Base-by-base conservation (phyloP, 2,888 invertebrate species). In the Meiosimyza decipiens region DNA sequence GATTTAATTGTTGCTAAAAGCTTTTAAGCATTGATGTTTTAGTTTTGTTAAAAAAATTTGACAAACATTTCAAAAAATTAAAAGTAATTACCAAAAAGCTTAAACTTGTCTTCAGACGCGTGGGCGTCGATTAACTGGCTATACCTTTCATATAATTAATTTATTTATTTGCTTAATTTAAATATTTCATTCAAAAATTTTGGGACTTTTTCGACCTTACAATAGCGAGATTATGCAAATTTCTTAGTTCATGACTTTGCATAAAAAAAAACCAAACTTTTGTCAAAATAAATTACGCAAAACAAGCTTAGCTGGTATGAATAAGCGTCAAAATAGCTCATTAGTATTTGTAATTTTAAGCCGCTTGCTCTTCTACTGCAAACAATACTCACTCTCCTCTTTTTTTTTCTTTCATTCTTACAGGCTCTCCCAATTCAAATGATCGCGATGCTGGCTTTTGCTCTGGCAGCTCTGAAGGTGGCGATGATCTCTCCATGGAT, bases 371-470 rank as follows among this genome's bases (percentile, higher is more conserved):
- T 54, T 54, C 18, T 16, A 54, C 2, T 12, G 12, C n/a, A 54
- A 54, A 11, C 9, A 54, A 33, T 51, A 65, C 49, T 57, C 47
- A 33, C 40, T 49, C 50, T 67, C 51, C 64, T 18, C 33, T 18
- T 57, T 57, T 47, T n/a, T 69, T 73, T 69, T 62, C 57, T 77
- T 73, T 67, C 73, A 65, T 73, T 75, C 33, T 85, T 84, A 71
- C 76, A 87, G 87, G 84, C 80, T 86, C 84, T 59, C 84, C 85
- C 71, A 83, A 84, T 75, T 86, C 86, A 64, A 85, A 84, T 66
- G 87, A 87, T 79, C 85, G 87, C 71, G 93, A 93, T 82, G 92
- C 92, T 6, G 93, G 92, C 65, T 93, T 93, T 85, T 93, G 92
- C 76, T 93, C 92, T 1, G 92, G 92, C 3, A 86, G 87, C 73